Evolutionary conservation across 2,113 vertebrate species (phyloP).

Genomic region (Crotophaga sulcirostris): DNA sequence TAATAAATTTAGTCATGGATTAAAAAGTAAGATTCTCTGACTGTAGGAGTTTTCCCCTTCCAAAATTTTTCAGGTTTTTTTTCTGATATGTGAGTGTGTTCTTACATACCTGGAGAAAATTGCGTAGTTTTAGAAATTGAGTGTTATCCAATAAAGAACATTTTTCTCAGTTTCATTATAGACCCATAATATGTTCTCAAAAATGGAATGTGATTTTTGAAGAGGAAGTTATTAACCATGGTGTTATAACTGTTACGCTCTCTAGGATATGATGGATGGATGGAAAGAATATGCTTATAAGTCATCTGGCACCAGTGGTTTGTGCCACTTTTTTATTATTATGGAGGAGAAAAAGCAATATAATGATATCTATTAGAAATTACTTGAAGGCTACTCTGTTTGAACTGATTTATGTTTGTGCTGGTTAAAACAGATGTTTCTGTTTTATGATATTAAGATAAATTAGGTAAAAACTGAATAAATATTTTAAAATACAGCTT

Average conservation of each 20-base stretch:
- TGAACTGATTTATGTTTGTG: background rate
- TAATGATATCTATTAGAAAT: background rate
- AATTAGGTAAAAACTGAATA: background rate
- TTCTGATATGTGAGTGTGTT: background rate
- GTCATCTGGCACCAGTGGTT: background rate
- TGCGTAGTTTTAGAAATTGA: background rate
- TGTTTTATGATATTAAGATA: background rate
- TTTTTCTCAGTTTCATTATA: slow-evolving; percentile 24
- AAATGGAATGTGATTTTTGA: slow-evolving; percentile 37
- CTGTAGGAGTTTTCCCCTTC: background rate
- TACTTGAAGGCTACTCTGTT: background rate
- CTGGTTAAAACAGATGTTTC: background rate
- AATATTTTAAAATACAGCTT: background rate
- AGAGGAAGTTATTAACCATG: slow-evolving; percentile 7
- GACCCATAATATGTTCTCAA: background rate
- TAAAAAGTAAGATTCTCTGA: background rate
- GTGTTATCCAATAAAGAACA: background rate
- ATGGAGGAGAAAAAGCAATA: background rate
- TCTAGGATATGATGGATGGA: background rate
- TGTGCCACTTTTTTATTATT: background rate
- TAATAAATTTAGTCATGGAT: background rate
- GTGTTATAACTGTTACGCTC: background rate
- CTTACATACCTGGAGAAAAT: background rate
- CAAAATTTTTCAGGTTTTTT: background rate
- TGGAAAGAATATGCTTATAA: slow-evolving; percentile 8